phyloP scores from a whole-genome alignment of 2,797 vertebrate genomes.

The Botia kubotai region DNA sequence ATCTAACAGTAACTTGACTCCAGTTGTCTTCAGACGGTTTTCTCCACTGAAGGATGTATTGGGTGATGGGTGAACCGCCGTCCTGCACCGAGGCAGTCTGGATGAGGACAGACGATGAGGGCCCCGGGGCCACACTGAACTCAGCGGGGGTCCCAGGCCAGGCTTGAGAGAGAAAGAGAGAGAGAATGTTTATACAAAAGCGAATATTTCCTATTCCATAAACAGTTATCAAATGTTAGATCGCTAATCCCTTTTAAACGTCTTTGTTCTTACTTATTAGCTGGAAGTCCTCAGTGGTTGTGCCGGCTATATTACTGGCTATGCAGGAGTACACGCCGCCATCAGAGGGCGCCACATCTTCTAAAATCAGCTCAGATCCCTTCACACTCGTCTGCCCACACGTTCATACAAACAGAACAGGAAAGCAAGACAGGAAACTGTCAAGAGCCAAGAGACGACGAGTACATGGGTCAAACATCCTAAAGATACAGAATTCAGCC shows the following conservation, averaged over 20 bases:
- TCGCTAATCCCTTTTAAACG: neutral
- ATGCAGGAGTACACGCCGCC: constrained; percentile 80
- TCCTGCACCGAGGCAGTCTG: constrained; percentile 58
- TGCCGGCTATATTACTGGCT: constrained; percentile 69
- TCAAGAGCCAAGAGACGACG: neutral
- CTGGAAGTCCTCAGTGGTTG: constrained; percentile 70
- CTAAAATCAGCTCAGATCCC: constrained; percentile 65
- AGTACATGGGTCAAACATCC: constrained; percentile 22
- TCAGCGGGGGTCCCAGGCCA: constrained; percentile 68
- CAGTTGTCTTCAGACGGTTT: constrained; percentile 62
- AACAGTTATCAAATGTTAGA: neutral
- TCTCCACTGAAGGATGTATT: constrained; percentile 75
- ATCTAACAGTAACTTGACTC: constrained; percentile 58
- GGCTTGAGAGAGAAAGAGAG: constrained; percentile 64
- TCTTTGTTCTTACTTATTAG: constrained; percentile 73
- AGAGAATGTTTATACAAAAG: neutral
- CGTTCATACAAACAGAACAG: constrained; percentile 31
- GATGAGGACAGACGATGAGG: constrained; percentile 66
- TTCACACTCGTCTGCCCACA: constrained; percentile 57
- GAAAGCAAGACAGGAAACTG: constrained; percentile 23
- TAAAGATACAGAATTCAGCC: neutral
- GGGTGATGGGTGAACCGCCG: constrained; percentile 75
- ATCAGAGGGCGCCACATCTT: constrained; percentile 75
- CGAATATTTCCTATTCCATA: too few species aligned
- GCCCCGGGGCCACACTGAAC: constrained; percentile 59